These are phyloP conservation scores for Heliothis subflexa DNA, from an alignment of 1,140 invertebrate species.

Conservation along the genomic window DNA sequence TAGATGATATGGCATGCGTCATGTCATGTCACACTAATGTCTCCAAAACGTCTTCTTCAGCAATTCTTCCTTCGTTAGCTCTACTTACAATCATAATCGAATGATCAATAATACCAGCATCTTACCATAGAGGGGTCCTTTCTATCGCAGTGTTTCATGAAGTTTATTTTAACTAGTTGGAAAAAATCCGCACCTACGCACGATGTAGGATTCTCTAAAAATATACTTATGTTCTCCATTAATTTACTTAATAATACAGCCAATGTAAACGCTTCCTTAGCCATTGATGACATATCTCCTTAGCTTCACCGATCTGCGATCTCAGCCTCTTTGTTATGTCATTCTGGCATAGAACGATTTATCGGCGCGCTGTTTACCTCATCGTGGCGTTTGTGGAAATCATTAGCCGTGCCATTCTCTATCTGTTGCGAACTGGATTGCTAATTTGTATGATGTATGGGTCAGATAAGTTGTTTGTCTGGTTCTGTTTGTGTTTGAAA, in stretches of 20 bases:
- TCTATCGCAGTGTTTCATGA: too few relatives aligned
- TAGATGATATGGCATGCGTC: too few relatives aligned
- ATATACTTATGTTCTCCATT: not conserved
- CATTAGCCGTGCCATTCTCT: constrained; percentile 28
- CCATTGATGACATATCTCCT: constrained; percentile 8
- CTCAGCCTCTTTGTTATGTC: constrained; percentile 43
- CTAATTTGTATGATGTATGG: constrained; percentile 37
- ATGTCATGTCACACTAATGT: too few relatives aligned
- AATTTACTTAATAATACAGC: not conserved
- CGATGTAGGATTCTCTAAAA: too few relatives aligned
- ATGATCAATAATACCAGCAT: too few relatives aligned
- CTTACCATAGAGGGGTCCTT: too few relatives aligned
- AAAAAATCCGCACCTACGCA: too few relatives aligned
- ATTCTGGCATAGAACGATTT: constrained; percentile 40
- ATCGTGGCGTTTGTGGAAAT: constrained; percentile 32
- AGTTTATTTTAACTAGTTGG: too few relatives aligned
- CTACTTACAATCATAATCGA: too few relatives aligned
- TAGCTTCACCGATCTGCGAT: constrained; percentile 11
- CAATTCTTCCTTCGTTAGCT: too few relatives aligned
- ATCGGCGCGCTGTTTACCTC: constrained; percentile 37
- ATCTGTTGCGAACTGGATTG: constrained; percentile 2
- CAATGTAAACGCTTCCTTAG: not conserved
- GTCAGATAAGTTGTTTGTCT: not conserved
- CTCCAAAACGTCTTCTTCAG: too few relatives aligned
- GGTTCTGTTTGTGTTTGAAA: not conserved